phyloP scores from a whole-genome alignment of 2,113 vertebrate genomes.

The Canis aureus region DNA sequence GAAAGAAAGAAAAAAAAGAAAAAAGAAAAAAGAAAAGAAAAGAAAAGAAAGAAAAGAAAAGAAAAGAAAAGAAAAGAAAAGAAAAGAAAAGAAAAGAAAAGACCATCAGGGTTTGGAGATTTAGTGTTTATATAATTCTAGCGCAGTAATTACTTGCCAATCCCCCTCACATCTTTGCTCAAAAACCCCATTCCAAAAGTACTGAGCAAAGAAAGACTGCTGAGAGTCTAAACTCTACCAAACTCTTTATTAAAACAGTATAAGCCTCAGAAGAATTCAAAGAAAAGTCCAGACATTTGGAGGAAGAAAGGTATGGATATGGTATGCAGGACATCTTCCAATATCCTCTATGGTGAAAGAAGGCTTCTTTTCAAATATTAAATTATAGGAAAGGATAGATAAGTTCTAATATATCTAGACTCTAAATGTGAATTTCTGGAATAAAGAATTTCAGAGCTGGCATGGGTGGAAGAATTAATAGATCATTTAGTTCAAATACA shows the following conservation, averaged over 20 bases:
- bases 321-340: neutral
- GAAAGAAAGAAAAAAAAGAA: neutral
- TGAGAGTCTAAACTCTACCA: neutral
- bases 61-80: too few relatives aligned
- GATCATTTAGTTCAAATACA: neutral
- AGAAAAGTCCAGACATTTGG: neutral
- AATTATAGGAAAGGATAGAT: neutral
- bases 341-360: neutral
- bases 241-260: neutral
- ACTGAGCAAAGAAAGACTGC: too few relatives aligned
- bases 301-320: neutral
- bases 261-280: neutral
- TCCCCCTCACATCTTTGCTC: neutral
- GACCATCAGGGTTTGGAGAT: neutral
- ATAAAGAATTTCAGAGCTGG: neutral
- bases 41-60: neutral
- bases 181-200: neutral
- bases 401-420: neutral
- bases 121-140: neutral
- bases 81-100: too few relatives aligned
- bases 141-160: neutral
- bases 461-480: neutral
- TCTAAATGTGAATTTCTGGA: neutral
- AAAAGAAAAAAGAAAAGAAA: too few relatives aligned
- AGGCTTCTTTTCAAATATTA: slow-evolving; percentile 22